Conservation (phyloP, 2,888 invertebrate genomes). For the Andrena hattorfiana region DNA sequence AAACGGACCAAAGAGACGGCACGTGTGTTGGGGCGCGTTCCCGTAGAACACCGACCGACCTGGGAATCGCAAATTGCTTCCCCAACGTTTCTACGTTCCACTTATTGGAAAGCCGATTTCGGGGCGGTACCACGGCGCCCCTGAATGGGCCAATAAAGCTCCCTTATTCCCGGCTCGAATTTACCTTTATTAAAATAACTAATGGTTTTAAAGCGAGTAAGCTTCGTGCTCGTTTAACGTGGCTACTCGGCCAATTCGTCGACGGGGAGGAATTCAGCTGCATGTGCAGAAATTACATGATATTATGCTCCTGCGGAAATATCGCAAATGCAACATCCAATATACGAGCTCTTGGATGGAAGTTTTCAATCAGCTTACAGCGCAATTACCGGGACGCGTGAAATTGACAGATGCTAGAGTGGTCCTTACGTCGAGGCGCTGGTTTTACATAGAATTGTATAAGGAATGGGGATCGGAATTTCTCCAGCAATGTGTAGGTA, state of each 20-base stretch:
- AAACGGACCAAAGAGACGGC: slow-evolving; percentile 27
- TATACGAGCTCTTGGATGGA: slow-evolving; percentile 15
- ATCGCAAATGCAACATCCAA: slow-evolving; percentile 13
- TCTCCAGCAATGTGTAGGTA: background rate
- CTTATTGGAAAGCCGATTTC: slow-evolving; percentile 35
- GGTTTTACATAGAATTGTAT: slow-evolving; percentile 44
- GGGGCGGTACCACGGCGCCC: background rate
- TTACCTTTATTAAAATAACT: slow-evolving; percentile 36
- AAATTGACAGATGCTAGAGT: slow-evolving; percentile 2
- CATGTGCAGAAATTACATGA: no score
- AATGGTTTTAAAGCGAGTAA: background rate
- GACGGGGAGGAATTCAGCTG: no score
- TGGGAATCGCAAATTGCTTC: slow-evolving; percentile 41
- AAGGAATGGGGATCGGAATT: slow-evolving; percentile 29
- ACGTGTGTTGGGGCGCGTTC: background rate
- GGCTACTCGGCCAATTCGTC: background rate
- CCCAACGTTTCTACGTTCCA: slow-evolving; percentile 20
- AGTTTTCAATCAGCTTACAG: slow-evolving; percentile 39
- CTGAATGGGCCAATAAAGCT: slow-evolving; percentile 16
- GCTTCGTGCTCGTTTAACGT: background rate
- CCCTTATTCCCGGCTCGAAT: background rate
- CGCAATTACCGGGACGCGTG: slow-evolving; percentile 27
- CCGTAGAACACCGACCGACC: slow-evolving; percentile 26
- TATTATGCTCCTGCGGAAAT: background rate
- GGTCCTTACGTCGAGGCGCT: background rate